Evolutionary conservation across 2,113 vertebrate species (phyloP), one percentile per base, ranked within the genome.

Genomic region (Rhizomys pruinosus): DNA sequence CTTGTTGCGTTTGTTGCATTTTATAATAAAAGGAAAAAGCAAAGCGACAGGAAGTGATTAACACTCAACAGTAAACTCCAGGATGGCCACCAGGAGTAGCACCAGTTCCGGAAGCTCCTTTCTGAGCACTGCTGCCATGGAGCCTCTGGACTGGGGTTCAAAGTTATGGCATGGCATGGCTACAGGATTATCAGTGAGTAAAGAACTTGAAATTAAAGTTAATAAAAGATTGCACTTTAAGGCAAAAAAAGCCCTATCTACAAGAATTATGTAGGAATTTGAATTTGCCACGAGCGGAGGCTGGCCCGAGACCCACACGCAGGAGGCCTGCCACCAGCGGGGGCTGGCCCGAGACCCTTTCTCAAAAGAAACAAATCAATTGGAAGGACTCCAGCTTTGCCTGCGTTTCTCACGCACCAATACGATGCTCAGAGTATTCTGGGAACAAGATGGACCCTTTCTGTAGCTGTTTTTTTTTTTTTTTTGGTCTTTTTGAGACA

Each of bases 71-170:
- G 59, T 85, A 69, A 85, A 87, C 89, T 85, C 94, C 96, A 15
- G n/a, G n/a, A 82, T 84, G 81, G 92, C 89, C 92, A 73, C 87
- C 69, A 95, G 81, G 79, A 73, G 96, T 92, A 96, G 97, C 97
- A 95, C 96, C 98, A 93, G 97, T 96, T 98, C 96, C 97, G 57
- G 84, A 88, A 89, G 57, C 5, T 64, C 5, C 7, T 77, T 90
- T 7, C 37, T 63, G 64, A 85, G 52, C n/a, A 59, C 25, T n/a
- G 89, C 47, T 68, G 44, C 72, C 42, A 57, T 16, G 27, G 64
- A 17, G 78, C 44, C 12, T 29, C 80, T 4, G 11, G 69, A 39
- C 81, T 61, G 59, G 64, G 52, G 27, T 61, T 78, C 79, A 71
- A 64, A 17, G 9, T 39, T 44, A 76, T 59, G 89, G 77, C 11